Percentiles rank a stretch among this genome's conserved stretches.
Conservation (phyloP, 2,797 vertebrate genomes). For the Anabas testudineus region DNA sequence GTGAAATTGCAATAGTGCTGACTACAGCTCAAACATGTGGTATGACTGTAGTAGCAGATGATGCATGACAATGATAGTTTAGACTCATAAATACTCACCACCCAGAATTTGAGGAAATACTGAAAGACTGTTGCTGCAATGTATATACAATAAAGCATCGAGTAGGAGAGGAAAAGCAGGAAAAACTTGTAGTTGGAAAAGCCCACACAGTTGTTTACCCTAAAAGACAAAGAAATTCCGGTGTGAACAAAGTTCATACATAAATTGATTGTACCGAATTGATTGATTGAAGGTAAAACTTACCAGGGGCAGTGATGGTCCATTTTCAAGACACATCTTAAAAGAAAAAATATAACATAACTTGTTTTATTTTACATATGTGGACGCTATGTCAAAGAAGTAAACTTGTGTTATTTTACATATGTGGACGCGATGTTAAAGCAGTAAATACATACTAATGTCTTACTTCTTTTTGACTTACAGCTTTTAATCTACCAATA, state of each 20-base stretch:
- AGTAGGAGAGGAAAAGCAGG: constrained; percentile 96
- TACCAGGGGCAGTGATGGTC: constrained; percentile 99
- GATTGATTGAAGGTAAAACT: constrained; percentile 41
- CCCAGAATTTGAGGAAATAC: constrained; percentile 98
- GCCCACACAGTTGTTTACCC: constrained; percentile 99
- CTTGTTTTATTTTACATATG: not conserved
- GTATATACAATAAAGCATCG: constrained; percentile 94
- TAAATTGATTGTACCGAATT: not conserved
- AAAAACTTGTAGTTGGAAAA: constrained; percentile 99
- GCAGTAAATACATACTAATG: not conserved
- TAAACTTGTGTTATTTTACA: too few species aligned
- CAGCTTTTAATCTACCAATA: not conserved
- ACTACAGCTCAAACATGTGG: constrained; percentile 12
- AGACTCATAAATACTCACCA: constrained; percentile 85
- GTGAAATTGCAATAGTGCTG: not conserved
- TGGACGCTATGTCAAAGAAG: not conserved
- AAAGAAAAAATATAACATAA: constrained; percentile 28
- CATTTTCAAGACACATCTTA: constrained; percentile 98
- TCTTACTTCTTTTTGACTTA: not conserved
- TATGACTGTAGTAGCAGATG: constrained; percentile 4
- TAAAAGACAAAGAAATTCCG: constrained; percentile 58
- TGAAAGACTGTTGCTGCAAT: constrained; percentile 94
- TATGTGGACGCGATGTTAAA: not conserved
- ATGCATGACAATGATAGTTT: not conserved
- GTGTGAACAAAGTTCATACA: not conserved